A percentile compares a stretch with the other conserved stretches of the same genome.
These are phyloP conservation scores for Apogon talboti DNA, from an alignment of 2,797 vertebrate species.

Conservation along the genomic window DNA sequence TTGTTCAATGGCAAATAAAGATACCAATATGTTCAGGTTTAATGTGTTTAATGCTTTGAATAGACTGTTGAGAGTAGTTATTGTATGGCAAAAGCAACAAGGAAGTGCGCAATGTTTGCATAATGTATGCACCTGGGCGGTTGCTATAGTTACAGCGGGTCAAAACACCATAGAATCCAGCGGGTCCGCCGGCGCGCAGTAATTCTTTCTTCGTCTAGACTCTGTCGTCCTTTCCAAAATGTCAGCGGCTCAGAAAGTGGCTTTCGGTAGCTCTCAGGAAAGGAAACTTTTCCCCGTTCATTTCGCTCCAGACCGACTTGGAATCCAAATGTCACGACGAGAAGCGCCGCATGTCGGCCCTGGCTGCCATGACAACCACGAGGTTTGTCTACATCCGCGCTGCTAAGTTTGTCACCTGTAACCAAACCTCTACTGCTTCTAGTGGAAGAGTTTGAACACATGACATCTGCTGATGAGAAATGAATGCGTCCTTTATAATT, in stretches of 20 bases:
- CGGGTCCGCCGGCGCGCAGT: conserved; percentile 9
- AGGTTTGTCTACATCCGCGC: conserved; percentile 64
- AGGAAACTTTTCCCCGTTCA: conserved; percentile 78
- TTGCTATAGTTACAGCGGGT: conserved; percentile 50
- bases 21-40: conserved; percentile 19
- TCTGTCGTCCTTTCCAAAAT: background rate
- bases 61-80: background rate
- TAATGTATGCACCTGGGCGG: conserved; percentile 8
- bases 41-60: background rate
- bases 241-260: conserved; percentile 28
- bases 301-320: conserved; percentile 72
- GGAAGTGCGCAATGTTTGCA: background rate
- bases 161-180: conserved; percentile 35
- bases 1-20: conserved; percentile 56
- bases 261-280: conserved; percentile 82
- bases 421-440: too few species aligned
- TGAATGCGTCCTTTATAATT: too few species aligned
- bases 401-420: too few species aligned
- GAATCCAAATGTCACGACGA: conserved; percentile 61
- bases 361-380: conserved; percentile 79
- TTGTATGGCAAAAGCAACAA: background rate
- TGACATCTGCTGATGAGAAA: too few species aligned
- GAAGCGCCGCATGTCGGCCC: conserved; percentile 75
- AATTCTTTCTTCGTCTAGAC: background rate
- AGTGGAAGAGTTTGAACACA: too few species aligned